A percentile compares a stretch with the other conserved stretches of the same genome.
phyloP scores from a whole-genome alignment of 2,888 invertebrate species.

The Andrena hattorfiana region DNA sequence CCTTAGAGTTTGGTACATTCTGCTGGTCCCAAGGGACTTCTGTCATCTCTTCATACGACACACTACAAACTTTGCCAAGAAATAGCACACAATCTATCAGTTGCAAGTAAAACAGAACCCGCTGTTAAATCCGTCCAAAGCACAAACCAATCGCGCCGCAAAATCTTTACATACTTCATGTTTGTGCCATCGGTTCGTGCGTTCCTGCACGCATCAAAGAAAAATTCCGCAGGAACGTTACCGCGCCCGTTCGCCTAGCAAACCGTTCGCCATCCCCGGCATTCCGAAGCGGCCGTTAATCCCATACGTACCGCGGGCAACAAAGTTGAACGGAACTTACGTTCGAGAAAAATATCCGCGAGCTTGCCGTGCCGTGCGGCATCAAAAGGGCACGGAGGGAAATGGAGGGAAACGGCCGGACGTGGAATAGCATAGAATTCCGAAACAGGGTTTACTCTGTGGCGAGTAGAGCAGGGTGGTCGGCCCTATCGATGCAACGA shows the following conservation, averaged over 20 bases:
- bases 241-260: not conserved
- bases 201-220: not conserved
- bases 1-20: too few relatives aligned
- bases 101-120: too few relatives aligned
- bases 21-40: too few relatives aligned
- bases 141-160: not conserved
- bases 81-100: too few relatives aligned
- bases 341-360: constrained; percentile 49
- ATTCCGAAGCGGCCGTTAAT: constrained; percentile 10
- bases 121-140: too few relatives aligned
- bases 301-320: constrained; percentile 29
- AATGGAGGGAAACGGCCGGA: constrained; percentile 52
- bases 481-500: constrained; percentile 62
- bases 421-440: constrained; percentile 62
- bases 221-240: constrained; percentile 1
- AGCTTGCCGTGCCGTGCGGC: constrained; percentile 26
- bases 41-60: too few relatives aligned
- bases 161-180: not conserved
- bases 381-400: constrained; percentile 51
- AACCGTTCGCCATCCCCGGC: not conserved
- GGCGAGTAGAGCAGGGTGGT: constrained; percentile 61
- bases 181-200: not conserved
- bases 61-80: too few relatives aligned
- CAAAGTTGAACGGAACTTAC: constrained; percentile 42
- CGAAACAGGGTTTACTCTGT: constrained; percentile 64